Conservation (phyloP, 2,888 invertebrate species). For the Strigamia maritima region DNA sequence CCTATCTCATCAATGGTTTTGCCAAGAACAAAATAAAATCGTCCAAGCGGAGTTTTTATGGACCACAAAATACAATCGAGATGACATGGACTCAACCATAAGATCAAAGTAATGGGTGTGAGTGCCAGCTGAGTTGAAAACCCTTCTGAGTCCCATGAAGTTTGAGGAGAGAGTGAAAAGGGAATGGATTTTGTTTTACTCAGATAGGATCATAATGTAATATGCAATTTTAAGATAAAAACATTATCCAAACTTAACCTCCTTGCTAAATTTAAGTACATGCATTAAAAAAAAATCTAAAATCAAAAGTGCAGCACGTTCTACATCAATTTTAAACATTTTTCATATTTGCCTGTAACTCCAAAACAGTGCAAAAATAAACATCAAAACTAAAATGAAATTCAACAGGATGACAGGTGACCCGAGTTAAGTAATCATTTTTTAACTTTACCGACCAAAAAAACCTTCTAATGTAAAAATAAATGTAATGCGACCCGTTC, state of each 20-base stretch:
- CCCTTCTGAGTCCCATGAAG: conserved; percentile 6
- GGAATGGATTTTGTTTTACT: background rate
- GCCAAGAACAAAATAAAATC: conserved; percentile 29
- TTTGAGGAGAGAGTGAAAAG: background rate
- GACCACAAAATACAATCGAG: conserved; percentile 29
- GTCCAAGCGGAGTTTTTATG: conserved; percentile 26
- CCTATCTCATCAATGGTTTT: conserved; percentile 25
- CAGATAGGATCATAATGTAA: background rate
- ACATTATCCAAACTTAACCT: background rate
- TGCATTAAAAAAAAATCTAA: too few relatives aligned
- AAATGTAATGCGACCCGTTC: too few relatives aligned
- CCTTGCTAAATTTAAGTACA: background rate
- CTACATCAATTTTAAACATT: too few relatives aligned
- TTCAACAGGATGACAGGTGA: too few relatives aligned
- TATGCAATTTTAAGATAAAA: background rate
- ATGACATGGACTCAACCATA: conserved; percentile 27
- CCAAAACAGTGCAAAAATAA: too few relatives aligned
- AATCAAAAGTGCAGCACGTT: too few relatives aligned
- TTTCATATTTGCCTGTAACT: too few relatives aligned
- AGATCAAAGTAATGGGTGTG: conserved; percentile 25
- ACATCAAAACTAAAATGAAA: too few relatives aligned
- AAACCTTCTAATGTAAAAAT: too few relatives aligned
- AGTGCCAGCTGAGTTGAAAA: conserved; percentile 26
- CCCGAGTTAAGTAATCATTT: too few relatives aligned
- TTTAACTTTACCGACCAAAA: too few relatives aligned